Evolutionary conservation across 2,797 vertebrate genomes (phyloP), one percentile per base, ranked within the genome.

Genomic region (Poecile montanus): DNA sequence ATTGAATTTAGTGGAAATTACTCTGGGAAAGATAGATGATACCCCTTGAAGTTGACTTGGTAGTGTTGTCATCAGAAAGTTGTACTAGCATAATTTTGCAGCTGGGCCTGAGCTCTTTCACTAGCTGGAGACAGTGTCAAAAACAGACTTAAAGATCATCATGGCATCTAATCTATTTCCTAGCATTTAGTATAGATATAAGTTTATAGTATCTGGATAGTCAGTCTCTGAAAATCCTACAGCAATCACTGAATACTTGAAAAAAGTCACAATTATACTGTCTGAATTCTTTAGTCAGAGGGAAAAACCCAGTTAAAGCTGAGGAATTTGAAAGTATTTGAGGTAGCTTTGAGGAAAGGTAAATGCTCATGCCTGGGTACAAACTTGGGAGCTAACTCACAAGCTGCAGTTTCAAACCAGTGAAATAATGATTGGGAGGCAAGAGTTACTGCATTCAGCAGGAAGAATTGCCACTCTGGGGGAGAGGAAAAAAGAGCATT

Each of bases 1-100:
- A 92, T 85, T 71, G 21, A 92, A 87, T 82, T 87, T 58, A 74
- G 47, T 62, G 42, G 68, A 89, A 83, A 88, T 89, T 85, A 85
- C 22, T 53, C 27, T 22, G 27, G 68, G 27, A 80, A 93, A 91
- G 76, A 87, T 15, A 27, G 29, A 65, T 90, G 61, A 70, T 65
- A 67, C 18, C 4, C 20, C 51, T 71, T 65, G n/a, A 87, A 93
- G 63, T 62, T 88, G 86, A 56, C 40, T 72, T 84, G 45, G 21
- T 45, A 47, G 6, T 12, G 8, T 44, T 82, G 51, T 50, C 53
- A 85, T 61, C 63, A 93, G 45, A 29, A 74, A 76, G 16, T 48
- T 82, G 21, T 65, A 40, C 12, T 51, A 70, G n/a, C 1, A 1
- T 58, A 78, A 58, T n/a, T 82, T 91, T 85, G 32, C 25, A 87